Base-by-base conservation (phyloP, 1,140 invertebrate species). In the Pararge aegeria region DNA sequence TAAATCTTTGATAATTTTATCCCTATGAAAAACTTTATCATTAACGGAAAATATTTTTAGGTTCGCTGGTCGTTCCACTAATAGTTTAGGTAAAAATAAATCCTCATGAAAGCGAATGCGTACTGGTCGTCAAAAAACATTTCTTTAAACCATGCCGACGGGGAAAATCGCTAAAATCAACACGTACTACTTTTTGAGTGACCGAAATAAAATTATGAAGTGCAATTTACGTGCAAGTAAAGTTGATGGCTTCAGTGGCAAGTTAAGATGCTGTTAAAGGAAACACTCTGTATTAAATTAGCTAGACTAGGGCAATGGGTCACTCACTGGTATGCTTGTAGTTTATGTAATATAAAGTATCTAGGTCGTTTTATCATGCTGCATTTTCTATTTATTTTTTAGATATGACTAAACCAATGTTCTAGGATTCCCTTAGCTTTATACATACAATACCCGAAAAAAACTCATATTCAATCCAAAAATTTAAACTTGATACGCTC, bases 111-210 rank as follows among this genome's bases (percentile, higher is more conserved):
- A 42, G 13, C 5, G 18, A 42, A 42, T 42, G 38, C 18, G 6
- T 42, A 16, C 16, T 16, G 16, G 38, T 42, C 38, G 16, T 15
- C 38, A 42, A 42, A 42, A 42, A 18, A 12, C 13, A 18, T 42
- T 15, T 42, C 15, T 4, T 15, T 42, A 42, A n/a, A 38, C 18
- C 10, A 4, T 42, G 4, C 16, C 38, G 38, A 42, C 13, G 10
- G 18, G 38, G 38, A 42, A 42, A 42, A 42, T 12, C 16, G 5
- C 1, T 42, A 42, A 42, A 42, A 42, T 42, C 15, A 42, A 42
- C 38, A 42, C 16, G 5, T n/a, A 5, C 37, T 42, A n/a, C 1
- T 12, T 16, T 42, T 42, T 42, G 2, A 10, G 12, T 42, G 13
- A 42, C 38, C 15, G 38, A 42, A 16, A 42, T 42, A 42, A 42